These are phyloP conservation scores for Nomada goodeniana DNA, from an alignment of 2,888 invertebrate genomes.

Conservation along the genomic window DNA sequence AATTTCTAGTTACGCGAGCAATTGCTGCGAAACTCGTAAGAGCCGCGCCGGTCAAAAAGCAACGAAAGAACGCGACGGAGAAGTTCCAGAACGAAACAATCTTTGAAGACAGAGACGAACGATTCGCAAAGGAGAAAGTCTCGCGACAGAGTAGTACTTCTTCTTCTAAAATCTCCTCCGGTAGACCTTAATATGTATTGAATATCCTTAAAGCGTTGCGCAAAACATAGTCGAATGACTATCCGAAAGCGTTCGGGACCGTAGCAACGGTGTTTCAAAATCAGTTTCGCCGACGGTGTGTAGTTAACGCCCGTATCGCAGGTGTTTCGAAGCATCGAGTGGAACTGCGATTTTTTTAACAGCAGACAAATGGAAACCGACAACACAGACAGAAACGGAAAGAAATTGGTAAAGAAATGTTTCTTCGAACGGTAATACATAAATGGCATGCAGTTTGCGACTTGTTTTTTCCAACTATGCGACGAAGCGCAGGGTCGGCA, in stretches of 20 bases:
- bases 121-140: constrained; percentile 49
- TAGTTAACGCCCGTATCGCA: no score
- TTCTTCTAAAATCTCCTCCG: constrained; percentile 13
- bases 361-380: no score
- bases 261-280: no score
- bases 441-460: no score
- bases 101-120: constrained; percentile 19
- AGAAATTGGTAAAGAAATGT: no score
- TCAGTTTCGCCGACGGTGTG: no score
- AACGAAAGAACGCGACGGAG: not conserved
- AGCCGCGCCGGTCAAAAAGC: not conserved
- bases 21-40: not conserved
- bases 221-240: constrained; percentile 9
- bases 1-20: not conserved
- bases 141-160: constrained; percentile 17
- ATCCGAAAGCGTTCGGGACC: not conserved
- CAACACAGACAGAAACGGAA: not conserved
- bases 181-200: constrained; percentile 30
- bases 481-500: constrained; percentile 11
- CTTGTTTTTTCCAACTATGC: no score
- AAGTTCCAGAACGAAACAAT: constrained; percentile 18
- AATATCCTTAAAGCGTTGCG: constrained; percentile 32
- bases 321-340: not conserved
- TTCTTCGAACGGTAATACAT: no score
- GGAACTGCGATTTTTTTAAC: not conserved